Evolutionary conservation across 2,888 invertebrate genomes (phyloP), one percentile per base, ranked within the genome.

Genomic region (Macaria liturata): DNA sequence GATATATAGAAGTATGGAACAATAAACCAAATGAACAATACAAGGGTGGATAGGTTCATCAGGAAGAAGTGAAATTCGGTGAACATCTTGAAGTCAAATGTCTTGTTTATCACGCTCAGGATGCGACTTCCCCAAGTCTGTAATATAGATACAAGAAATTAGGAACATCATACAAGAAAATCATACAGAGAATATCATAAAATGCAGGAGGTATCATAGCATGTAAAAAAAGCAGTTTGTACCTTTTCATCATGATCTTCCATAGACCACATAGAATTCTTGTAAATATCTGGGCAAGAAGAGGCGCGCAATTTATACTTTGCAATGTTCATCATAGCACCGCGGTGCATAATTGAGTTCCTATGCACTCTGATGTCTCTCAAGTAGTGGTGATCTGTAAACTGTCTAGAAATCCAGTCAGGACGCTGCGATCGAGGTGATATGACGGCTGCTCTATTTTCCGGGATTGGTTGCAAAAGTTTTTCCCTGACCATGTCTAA

Each of bases 1-100:
- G 96, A 95, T 65, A 98, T 94, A 86, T 97, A 98, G 81, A 98
- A 97, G 87, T 98, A 98, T 43, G 98, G 98, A 62, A 98, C 97
- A 76, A 99, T 98, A 83, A 97, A 97, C 96, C 98, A 98, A 74
- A 96, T 95, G 86, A 98, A 98, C 53, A 98, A 93, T 59, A 98
- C 93, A 68, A 98, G 94, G 57, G 98, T 98, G n/a, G 98, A 97
- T 9, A 98, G 76, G 62, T 97, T 97, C 92, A 98, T 95, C 75
- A 97, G 93, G 53, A 96, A 85, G 83, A 97, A 97, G 77, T 96
- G 96, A 54, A 95, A 91, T 77, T 96, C 96, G 65, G 95, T 92
- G 78, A 97, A 97, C 93, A 97, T 94, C 58, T 96, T 95, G 83
- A 97, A 96, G 83, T 97, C 97, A 75, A 96, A 94, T 74, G 96